phyloP scores from a whole-genome alignment of 2,888 invertebrate genomes.

The Xylota segnis region DNA sequence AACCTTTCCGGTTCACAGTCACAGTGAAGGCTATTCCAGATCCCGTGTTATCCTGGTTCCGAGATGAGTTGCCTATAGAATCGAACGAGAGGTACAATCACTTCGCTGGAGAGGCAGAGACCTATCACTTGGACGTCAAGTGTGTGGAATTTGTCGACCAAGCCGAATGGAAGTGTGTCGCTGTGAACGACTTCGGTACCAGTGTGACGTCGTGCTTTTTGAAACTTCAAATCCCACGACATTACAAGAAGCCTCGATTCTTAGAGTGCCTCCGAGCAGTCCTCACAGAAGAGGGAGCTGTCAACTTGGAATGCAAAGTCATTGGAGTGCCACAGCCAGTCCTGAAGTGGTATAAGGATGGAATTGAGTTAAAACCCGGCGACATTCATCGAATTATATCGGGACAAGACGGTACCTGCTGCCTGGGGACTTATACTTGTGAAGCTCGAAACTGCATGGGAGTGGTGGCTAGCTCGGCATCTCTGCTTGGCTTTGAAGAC shows the following conservation, averaged over 20 bases:
- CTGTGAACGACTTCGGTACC: conserved; percentile 94
- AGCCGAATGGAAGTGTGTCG: conserved; percentile 96
- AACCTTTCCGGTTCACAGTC: conserved; percentile 91
- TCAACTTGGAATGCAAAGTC: conserved; percentile 96
- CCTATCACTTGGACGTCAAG: conserved; percentile 90
- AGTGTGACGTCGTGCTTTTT: conserved; percentile 94
- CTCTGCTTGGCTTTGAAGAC: conserved; percentile 94
- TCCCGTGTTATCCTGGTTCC: conserved; percentile 94
- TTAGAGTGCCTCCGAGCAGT: conserved; percentile 93
- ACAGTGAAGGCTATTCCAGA: conserved; percentile 93
- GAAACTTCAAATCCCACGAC: conserved; percentile 93
- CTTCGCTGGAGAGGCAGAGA: conserved; percentile 89
- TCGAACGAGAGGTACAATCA: conserved; percentile 89
- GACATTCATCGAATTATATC: conserved; percentile 96
- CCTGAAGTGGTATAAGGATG: conserved; percentile 97
- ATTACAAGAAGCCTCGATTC: conserved; percentile 95
- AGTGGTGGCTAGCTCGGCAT: conserved; percentile 94
- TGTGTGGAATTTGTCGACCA: conserved; percentile 93
- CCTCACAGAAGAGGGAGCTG: conserved; percentile 93
- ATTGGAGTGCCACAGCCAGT: conserved; percentile 95
- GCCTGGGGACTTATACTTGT: conserved; percentile 95
- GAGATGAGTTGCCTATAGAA: conserved; percentile 92
- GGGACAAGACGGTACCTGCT: conserved; percentile 95
- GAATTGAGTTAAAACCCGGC: conserved; percentile 94
- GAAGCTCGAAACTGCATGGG: conserved; percentile 97